These are phyloP conservation scores for Branchinecta lindahli DNA, from an alignment of 1,140 invertebrate genomes.

Conservation along the genomic window DNA sequence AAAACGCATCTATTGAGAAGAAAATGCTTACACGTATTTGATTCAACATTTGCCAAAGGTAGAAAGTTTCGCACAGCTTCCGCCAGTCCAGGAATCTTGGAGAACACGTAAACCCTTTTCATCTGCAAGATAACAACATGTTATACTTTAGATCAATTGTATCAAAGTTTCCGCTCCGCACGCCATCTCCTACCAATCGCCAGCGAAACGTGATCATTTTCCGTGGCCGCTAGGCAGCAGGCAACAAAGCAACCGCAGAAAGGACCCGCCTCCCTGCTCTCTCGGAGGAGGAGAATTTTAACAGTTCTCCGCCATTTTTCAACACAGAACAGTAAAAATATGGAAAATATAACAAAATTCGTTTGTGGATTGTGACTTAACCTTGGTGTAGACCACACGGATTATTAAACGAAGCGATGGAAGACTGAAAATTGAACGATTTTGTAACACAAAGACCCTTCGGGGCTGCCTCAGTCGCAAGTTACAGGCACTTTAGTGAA, in stretches of 20 bases:
- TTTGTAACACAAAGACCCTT: constrained; percentile 43
- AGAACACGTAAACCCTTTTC: too few relatives aligned
- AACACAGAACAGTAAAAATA: not conserved
- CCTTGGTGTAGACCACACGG: not conserved
- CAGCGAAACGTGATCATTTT: too few relatives aligned
- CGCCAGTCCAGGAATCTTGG: too few relatives aligned
- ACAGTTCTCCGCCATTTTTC: constrained; percentile 8
- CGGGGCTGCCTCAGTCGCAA: constrained; percentile 39
- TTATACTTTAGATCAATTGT: too few relatives aligned
- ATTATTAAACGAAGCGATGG: not conserved
- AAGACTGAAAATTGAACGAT: not conserved
- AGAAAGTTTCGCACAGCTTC: too few relatives aligned
- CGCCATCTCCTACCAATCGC: too few relatives aligned
- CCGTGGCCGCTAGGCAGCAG: too few relatives aligned
- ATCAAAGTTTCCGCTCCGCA: too few relatives aligned
- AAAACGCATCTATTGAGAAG: too few relatives aligned
- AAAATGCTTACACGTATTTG: too few relatives aligned
- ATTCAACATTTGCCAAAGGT: too few relatives aligned
- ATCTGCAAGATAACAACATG: too few relatives aligned
- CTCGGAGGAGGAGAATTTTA: not conserved
- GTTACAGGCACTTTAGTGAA: constrained; percentile 42
- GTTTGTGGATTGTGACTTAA: not conserved
- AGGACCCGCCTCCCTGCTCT: not conserved
- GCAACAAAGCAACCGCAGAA: not conserved
- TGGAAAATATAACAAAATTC: not conserved